Evolutionary conservation across 2,888 invertebrate genomes (phyloP).

Genomic region (Conus canariensis): DNA sequence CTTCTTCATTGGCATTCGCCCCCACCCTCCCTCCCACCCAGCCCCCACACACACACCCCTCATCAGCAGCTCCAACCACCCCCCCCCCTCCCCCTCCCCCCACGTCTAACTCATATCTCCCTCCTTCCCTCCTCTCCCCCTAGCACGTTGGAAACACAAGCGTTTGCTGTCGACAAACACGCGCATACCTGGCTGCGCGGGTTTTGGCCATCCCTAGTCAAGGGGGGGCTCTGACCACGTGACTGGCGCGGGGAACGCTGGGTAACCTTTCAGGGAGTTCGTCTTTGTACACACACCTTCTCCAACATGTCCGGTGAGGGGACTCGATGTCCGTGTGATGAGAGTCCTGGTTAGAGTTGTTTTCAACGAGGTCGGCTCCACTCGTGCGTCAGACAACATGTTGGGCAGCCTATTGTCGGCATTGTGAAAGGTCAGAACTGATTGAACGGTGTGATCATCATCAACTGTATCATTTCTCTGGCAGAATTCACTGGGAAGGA

Average conservation of each 20-base stretch:
- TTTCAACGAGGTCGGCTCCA: background rate
- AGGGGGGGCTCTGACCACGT: background rate
- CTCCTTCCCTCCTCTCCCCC: background rate
- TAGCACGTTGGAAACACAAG: background rate
- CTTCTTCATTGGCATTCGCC: background rate
- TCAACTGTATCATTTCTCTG: no score
- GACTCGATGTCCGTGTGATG: background rate
- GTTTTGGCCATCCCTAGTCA: background rate
- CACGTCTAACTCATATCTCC: background rate
- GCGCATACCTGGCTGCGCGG: constrained; percentile 1
- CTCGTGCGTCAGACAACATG: no score
- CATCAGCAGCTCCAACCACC: background rate
- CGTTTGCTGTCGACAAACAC: constrained; percentile 1
- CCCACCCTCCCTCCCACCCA: background rate
- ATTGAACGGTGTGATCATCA: no score
- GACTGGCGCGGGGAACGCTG: background rate
- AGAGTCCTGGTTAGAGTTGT: background rate
- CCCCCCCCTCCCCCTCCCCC: background rate
- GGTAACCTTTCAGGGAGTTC: background rate
- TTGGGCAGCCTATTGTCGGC: no score
- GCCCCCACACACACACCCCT: background rate
- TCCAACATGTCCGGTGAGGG: constrained; percentile 1
- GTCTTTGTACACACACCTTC: background rate
- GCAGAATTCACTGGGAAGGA: no score
- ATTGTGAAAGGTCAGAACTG: no score